These are phyloP conservation scores for Hydractinia symbiolongicarpus DNA, from an alignment of 30 jellyfish, hydroid and myxozoan species.

Conservation along the genomic window DNA sequence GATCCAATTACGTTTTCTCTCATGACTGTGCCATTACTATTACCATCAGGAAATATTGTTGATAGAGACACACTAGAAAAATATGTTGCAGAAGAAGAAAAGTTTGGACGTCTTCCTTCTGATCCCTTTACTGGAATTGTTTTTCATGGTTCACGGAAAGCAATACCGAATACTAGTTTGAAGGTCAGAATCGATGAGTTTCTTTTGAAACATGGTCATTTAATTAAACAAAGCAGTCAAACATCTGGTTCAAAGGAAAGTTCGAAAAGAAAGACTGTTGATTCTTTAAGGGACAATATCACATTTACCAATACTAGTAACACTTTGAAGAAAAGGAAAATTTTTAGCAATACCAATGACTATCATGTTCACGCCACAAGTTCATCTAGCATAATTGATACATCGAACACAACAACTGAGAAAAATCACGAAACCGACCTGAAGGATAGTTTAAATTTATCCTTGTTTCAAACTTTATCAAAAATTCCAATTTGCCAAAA, in stretches of 20 bases:
- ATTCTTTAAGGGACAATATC: background rate
- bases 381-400: background rate
- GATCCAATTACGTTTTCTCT: constrained; percentile 75
- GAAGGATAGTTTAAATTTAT: background rate
- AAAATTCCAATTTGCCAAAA: background rate
- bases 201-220: constrained; percentile 12
- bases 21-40: constrained; percentile 71
- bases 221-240: background rate
- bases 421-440: background rate
- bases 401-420: background rate
- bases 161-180: constrained; percentile 73
- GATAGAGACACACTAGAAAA: constrained; percentile 62
- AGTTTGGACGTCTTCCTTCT: constrained; percentile 63
- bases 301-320: background rate
- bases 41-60: constrained; percentile 89
- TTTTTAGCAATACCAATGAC: background rate
- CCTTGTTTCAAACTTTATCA: background rate
- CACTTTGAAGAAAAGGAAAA: background rate
- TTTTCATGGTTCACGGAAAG: constrained; percentile 33
- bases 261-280: background rate
- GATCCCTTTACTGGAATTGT: constrained; percentile 95
- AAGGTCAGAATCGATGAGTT: constrained; percentile 59
- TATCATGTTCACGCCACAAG: background rate
- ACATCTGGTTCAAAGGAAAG: background rate
- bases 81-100: constrained; percentile 38